These are phyloP conservation scores for Caretta caretta DNA, from an alignment of 2,113 vertebrate genomes.

Conservation along the genomic window DNA sequence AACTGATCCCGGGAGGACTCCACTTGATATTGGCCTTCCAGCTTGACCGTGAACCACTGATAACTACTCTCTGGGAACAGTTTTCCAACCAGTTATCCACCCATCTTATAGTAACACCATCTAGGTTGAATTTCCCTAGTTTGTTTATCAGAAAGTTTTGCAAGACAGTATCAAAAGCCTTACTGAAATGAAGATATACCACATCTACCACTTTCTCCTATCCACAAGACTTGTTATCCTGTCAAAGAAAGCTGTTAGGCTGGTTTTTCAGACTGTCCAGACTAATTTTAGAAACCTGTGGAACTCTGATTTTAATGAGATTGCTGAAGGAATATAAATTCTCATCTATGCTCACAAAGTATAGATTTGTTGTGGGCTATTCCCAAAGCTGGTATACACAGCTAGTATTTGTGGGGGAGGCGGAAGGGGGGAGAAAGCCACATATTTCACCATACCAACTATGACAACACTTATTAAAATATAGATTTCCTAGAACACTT, in stretches of 20 bases:
- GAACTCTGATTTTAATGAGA: slow-evolving; percentile 10
- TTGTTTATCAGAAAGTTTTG: no score
- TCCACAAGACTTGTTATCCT: no score
- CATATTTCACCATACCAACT: neutral
- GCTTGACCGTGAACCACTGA: no score
- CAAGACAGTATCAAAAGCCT: no score
- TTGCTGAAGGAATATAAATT: slow-evolving; percentile 12
- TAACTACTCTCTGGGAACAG: no score
- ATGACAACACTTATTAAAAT: neutral
- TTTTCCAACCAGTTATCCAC: no score
- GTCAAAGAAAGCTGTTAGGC: neutral
- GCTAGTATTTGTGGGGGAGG: neutral
- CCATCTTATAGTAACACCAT: no score
- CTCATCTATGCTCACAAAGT: neutral
- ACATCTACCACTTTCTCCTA: no score
- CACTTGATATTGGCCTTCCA: neutral
- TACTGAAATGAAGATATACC: no score
- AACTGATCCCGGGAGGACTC: no score
- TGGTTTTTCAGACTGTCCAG: neutral
- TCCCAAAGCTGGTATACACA: neutral
- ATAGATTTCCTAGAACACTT: neutral
- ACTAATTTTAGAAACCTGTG: slow-evolving; percentile 8
- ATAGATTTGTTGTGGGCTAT: neutral
- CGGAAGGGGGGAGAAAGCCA: neutral
- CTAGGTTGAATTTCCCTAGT: no score